Evolutionary conservation across 2,888 invertebrate species (phyloP).

Genomic region (Lasius fuliginosus): DNA sequence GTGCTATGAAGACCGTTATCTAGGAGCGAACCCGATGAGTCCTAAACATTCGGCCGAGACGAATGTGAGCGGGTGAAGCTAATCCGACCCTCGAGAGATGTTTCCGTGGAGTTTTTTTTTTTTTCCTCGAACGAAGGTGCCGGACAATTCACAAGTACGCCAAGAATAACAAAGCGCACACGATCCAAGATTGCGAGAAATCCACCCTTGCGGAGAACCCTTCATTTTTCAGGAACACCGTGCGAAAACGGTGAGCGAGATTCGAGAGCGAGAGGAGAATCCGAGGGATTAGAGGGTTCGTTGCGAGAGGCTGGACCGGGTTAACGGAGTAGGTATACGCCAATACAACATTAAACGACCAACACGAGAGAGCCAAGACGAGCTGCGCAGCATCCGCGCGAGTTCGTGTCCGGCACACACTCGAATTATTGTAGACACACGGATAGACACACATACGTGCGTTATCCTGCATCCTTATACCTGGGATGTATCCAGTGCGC

Average conservation of each 20-base stretch:
- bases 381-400: constrained; percentile 40
- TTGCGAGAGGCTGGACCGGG: constrained; percentile 38
- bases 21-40: not conserved
- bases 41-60: not conserved
- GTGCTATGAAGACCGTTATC: not conserved
- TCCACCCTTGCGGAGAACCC: constrained; percentile 11
- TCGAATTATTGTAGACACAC: constrained; percentile 48
- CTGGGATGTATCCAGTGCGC: not conserved
- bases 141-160: constrained; percentile 15
- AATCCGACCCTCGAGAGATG: not conserved
- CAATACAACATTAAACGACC: constrained; percentile 48
- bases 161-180: constrained; percentile 20
- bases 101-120: not conserved
- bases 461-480: constrained; percentile 12
- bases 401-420: constrained; percentile 39
- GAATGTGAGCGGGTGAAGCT: not conserved
- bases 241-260: constrained; percentile 25
- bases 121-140: not conserved
- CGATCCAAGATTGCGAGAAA: not conserved
- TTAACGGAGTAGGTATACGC: constrained; percentile 54
- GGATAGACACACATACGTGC: not conserved
- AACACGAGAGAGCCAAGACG: constrained; percentile 39
- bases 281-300: constrained; percentile 48
- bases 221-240: constrained; percentile 23
- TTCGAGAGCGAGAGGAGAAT: constrained; percentile 31